Conservation (phyloP, 2,888 invertebrate species). For the Pterostichus niger region DNA sequence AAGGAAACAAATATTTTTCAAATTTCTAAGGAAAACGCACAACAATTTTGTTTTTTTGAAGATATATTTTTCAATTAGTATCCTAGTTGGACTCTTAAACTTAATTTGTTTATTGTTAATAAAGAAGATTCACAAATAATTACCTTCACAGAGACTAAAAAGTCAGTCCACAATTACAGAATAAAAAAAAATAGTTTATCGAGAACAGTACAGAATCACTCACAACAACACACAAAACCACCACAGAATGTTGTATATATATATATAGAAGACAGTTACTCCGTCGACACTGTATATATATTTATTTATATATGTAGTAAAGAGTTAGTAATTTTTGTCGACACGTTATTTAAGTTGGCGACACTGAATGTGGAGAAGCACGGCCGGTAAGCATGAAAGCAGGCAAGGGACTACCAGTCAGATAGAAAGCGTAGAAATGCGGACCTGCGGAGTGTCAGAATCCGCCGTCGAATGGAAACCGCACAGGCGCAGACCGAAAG, state of each 20-base stretch:
- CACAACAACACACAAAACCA: conserved; percentile 44
- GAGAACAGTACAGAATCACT: conserved; percentile 25
- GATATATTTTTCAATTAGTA: too few relatives aligned
- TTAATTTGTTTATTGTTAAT: too few relatives aligned
- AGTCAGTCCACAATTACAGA: conserved; percentile 31
- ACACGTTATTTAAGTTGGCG: conserved; percentile 53
- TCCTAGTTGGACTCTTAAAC: too few relatives aligned
- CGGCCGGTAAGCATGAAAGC: conserved; percentile 54
- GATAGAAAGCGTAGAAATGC: conserved; percentile 32
- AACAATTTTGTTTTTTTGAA: too few relatives aligned
- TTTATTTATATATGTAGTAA: conserved; percentile 24
- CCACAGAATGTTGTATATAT: conserved; percentile 20
- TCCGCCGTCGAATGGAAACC: not conserved
- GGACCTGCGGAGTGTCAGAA: not conserved
- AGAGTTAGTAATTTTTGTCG: conserved; percentile 39
- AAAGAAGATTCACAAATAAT: not conserved
- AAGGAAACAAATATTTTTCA: too few relatives aligned
- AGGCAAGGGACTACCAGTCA: conserved; percentile 41
- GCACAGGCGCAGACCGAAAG: not conserved
- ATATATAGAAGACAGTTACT: conserved; percentile 3
- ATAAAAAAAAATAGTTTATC: conserved; percentile 34
- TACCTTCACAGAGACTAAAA: conserved; percentile 43
- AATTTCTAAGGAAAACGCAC: too few relatives aligned
- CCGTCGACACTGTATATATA: conserved; percentile 20
- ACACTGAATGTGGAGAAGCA: conserved; percentile 50